Evolutionary conservation across 2,797 vertebrate species (phyloP).

Genomic region (Triplophysa bombifrons): DNA sequence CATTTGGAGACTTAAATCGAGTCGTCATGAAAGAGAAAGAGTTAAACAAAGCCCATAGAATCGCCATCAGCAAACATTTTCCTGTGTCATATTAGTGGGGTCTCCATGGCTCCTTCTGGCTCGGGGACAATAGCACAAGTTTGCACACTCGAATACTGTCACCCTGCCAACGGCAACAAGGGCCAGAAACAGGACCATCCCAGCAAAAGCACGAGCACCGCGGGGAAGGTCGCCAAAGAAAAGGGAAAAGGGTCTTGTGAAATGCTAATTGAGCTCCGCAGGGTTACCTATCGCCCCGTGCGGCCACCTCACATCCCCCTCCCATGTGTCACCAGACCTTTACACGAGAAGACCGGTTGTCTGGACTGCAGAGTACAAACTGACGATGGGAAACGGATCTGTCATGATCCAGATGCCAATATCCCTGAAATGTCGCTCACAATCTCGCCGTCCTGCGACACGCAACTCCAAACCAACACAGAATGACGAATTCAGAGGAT

Average conservation of each 20-base stretch:
- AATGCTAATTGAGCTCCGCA: conserved; percentile 86
- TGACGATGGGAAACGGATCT: too few species aligned
- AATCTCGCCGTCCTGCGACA: too few species aligned
- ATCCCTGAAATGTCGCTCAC: neutral
- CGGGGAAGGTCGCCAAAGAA: conserved; percentile 87
- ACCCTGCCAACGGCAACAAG: conserved; percentile 99
- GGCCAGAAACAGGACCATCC: conserved; percentile 95
- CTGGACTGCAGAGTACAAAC: conserved; percentile 61
- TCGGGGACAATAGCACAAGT: conserved; percentile 99
- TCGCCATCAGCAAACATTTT: conserved; percentile 99
- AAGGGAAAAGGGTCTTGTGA: conserved; percentile 87
- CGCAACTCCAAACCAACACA: too few species aligned
- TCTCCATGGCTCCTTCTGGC: conserved; percentile 99
- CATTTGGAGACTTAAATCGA: conserved; percentile 99
- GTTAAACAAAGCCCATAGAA: conserved; percentile 99
- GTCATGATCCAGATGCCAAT: neutral
- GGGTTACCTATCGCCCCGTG: conserved; percentile 70
- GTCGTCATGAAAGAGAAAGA: conserved; percentile 99
- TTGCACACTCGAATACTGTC: conserved; percentile 99
- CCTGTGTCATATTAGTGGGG: conserved; percentile 99
- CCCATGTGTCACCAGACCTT: conserved; percentile 65
- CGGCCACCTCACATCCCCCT: conserved; percentile 62
- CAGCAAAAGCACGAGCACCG: conserved; percentile 86
- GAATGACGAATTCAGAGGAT: too few species aligned
- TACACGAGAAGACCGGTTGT: conserved; percentile 71